A percentile compares a stretch with the other conserved stretches of the same genome.
Conservation (phyloP, 2,888 invertebrate species). For the Conchocele bisecta region DNA sequence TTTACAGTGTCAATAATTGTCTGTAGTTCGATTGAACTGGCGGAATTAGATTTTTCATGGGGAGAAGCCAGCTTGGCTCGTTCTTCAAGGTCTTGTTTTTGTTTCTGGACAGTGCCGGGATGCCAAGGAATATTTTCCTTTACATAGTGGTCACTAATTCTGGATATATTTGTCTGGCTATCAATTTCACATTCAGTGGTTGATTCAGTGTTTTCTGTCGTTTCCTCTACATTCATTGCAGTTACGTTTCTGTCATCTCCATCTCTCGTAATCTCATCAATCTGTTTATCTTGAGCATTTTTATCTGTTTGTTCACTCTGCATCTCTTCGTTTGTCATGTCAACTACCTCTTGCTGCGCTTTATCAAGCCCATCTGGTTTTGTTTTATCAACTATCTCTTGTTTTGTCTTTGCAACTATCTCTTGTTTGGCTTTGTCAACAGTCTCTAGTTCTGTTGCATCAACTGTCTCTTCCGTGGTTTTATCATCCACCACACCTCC, state of each 20-base stretch:
- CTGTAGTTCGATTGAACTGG: conserved; percentile 3
- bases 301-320: conserved; percentile 1
- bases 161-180: neutral
- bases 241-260: neutral
- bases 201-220: neutral
- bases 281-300: neutral
- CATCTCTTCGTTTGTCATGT: conserved; percentile 23
- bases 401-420: neutral
- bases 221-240: neutral
- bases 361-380: conserved; percentile 11
- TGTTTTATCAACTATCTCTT: conserved; percentile 22
- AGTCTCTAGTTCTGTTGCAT: too few species aligned
- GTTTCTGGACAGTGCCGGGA: conserved; percentile 87
- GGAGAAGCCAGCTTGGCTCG: conserved; percentile 59
- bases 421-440: neutral
- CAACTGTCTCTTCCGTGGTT: neutral
- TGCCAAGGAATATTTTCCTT: conserved; percentile 87
- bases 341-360: conserved; percentile 3
- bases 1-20: neutral
- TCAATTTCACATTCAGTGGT: too few species aligned
- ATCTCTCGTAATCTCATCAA: neutral
- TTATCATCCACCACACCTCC: neutral
- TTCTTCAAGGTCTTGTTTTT: conserved; percentile 86
- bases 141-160: conserved; percentile 82
- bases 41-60: neutral